Evolutionary conservation across 2,888 invertebrate genomes (phyloP).

Genomic region (Monoplex corrugatus): DNA sequence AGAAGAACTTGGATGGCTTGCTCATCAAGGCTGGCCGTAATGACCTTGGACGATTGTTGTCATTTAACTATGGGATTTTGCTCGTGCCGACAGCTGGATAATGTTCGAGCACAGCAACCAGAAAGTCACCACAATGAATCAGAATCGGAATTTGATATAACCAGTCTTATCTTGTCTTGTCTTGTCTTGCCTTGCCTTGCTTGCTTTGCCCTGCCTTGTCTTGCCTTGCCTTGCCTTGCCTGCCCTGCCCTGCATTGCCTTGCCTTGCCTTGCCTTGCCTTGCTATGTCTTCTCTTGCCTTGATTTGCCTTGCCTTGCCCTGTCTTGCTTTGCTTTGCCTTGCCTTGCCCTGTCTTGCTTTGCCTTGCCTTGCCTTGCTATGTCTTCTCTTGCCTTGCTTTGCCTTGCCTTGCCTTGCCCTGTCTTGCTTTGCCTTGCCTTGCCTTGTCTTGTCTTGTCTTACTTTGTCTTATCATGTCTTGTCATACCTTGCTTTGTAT

Average conservation of each 20-base stretch:
- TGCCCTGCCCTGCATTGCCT: slow-evolving; percentile 11
- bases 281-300: background rate
- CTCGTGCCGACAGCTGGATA: no score
- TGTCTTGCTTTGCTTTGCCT: background rate
- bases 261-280: background rate
- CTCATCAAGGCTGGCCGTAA: no score
- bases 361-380: background rate
- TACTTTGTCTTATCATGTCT: no score
- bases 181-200: slow-evolving; percentile 22
- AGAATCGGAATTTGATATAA: no score
- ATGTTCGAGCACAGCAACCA: no score
- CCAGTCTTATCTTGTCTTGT: slow-evolving; percentile 31
- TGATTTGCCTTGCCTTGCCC: background rate
- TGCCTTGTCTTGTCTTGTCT: background rate
- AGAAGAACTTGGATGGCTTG: no score
- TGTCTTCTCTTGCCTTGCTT: background rate
- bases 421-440: background rate
- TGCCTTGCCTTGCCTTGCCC: slow-evolving; percentile 8
- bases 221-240: background rate
- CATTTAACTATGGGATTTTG: no score
- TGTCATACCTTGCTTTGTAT: no score
- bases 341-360: background rate
- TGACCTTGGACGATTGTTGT: no score
- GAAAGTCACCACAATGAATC: no score
- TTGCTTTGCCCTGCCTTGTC: background rate